phyloP scores from a whole-genome alignment of 2,113 vertebrate genomes.

The Xenus cinereus region DNA sequence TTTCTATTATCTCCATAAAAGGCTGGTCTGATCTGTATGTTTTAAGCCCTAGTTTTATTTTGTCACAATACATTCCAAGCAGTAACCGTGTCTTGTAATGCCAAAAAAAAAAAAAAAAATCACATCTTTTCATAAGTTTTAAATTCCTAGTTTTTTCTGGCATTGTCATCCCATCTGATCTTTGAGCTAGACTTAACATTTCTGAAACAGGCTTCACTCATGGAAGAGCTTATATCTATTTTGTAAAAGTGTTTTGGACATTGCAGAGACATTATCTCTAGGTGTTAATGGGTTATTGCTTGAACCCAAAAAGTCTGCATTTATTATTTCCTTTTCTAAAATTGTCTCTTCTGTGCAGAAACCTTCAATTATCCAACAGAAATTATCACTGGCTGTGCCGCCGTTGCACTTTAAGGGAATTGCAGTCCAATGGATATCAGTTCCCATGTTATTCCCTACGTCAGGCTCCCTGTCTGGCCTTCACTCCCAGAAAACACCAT shows the following conservation, averaged over 20 bases:
- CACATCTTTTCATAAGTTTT: not conserved
- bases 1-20: not conserved
- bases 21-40: not conserved
- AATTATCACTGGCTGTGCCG: accelerated
- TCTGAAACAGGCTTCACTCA: not conserved
- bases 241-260: not conserved
- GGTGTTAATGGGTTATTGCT: not conserved
- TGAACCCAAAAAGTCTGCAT: not conserved
- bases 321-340: not conserved
- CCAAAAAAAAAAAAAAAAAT: no score
- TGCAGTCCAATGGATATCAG: not conserved
- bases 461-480: not conserved
- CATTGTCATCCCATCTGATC: not conserved
- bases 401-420: not conserved
- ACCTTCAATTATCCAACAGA: not conserved
- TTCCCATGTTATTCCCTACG: not conserved
- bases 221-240: not conserved
- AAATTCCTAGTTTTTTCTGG: not conserved
- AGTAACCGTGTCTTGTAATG: not conserved
- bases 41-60: not conserved
- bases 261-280: not conserved
- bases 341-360: not conserved
- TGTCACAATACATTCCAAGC: not conserved
- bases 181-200: not conserved
- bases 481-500: not conserved